Base-by-base conservation (phyloP, 1,140 invertebrate species). In the Papilio helenus region DNA sequence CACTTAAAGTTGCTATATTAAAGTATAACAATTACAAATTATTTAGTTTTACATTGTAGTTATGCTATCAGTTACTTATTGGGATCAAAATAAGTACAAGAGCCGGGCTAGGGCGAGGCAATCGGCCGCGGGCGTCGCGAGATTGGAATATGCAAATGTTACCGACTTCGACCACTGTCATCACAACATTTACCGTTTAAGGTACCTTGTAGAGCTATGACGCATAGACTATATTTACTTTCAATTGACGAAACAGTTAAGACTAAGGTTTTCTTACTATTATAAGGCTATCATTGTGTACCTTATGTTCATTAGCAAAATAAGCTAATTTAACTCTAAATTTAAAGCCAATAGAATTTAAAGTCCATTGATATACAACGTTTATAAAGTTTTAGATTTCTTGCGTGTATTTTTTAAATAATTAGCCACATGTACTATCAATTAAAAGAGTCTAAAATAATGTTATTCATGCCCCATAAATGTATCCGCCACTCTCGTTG, bases 141-240 rank as follows among this genome's bases (percentile, higher is more conserved):
- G 89, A 93, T 91, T 92, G 92, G 90, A 92, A 92, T 92, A 92
- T 93, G 92, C 89, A 93, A 93, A 93, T 92, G 79, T 84, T 85
- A 18, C 26, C 72, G 81, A 80, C 85, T 86, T 89, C 86, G 87
- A 89, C 90, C 90, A 91, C 89, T 92, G 91, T 80, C 86, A 82
- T 83, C 76, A 68, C 77, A 80, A 29, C 80, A 82, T 87, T 87
- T 84, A 81, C 72, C 79, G 34, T 76, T 55, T 58, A 72, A 73
- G 12, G 23, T 65, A 68, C 1, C 29, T 26, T 34, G 49, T 78
- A 26, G 16, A 20, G 49, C 42, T 34, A 39, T 29, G 18, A 80
- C 4, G 26, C 12, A 55, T 55, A 55, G n/a, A 55, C n/a, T 20
- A 55, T n/a, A 18, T n/a, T 51, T 18, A 46, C 16, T 46, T 46